These are phyloP conservation scores for Chionis minor DNA, from an alignment of 2,113 vertebrate species.

Conservation along the genomic window DNA sequence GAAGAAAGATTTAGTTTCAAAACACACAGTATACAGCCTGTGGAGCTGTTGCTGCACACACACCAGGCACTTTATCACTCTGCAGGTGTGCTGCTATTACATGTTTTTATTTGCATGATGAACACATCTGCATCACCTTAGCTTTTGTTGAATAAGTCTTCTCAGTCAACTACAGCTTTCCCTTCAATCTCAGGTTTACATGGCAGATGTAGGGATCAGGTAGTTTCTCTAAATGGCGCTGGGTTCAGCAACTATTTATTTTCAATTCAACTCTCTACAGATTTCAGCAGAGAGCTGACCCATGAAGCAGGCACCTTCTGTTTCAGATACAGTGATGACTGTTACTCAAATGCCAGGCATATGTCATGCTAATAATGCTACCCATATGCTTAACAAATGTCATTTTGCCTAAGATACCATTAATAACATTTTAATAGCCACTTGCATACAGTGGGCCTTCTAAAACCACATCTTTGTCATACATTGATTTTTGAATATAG, in stretches of 20 bases:
- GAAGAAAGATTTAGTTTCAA: constrained; percentile 63
- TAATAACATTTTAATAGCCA: background rate
- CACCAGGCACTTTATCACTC: background rate
- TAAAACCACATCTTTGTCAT: background rate
- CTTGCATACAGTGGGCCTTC: background rate
- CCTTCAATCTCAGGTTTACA: background rate
- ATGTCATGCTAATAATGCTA: background rate
- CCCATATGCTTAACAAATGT: background rate
- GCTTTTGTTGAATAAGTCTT: background rate
- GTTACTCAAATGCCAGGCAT: background rate
- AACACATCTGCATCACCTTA: background rate
- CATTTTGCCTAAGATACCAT: background rate
- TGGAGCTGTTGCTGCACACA: background rate
- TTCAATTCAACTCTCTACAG: background rate
- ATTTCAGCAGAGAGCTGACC: background rate
- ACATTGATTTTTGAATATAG: background rate
- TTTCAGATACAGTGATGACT: background rate
- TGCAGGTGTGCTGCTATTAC: rapidly evolving
- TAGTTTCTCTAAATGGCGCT: background rate
- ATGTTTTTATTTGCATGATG: background rate
- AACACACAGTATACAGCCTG: background rate
- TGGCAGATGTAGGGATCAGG: background rate
- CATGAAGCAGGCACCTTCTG: background rate
- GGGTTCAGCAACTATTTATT: background rate
- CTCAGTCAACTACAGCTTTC: background rate